Percentiles rank a stretch among this genome's conserved stretches.
phyloP scores from a whole-genome alignment of 30 jellyfish, hydroid and myxozoan genomes.

The Phacellophora camtschatica region DNA sequence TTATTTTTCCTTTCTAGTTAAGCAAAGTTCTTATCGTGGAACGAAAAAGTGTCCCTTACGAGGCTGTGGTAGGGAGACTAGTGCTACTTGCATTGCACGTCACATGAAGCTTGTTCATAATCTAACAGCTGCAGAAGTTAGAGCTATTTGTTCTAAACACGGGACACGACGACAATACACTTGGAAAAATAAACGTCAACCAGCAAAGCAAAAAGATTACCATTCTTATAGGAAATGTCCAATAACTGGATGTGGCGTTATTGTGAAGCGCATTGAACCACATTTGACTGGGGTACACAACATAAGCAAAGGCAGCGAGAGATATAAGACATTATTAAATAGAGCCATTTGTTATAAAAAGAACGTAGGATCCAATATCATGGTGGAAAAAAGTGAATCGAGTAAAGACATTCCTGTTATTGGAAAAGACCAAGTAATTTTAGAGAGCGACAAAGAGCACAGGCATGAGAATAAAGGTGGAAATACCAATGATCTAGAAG shows the following conservation, averaged over 20 bases:
- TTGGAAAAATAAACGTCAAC: neutral
- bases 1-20: neutral
- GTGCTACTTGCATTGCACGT: neutral
- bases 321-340: neutral
- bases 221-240: neutral
- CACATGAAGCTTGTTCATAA: neutral
- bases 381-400: neutral
- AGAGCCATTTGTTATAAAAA: neutral
- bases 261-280: neutral
- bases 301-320: neutral
- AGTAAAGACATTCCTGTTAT: neutral
- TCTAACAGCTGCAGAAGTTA: neutral
- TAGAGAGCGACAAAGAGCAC: neutral
- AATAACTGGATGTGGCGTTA: neutral
- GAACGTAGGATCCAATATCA: neutral
- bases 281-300: neutral
- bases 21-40: neutral
- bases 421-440: neutral
- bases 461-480: neutral
- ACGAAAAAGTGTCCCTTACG: neutral
- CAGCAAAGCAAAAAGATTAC: neutral
- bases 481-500: neutral
- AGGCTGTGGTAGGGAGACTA: neutral
- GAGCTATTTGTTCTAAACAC: neutral
- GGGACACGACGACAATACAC: neutral